Conservation (phyloP, 2,113 vertebrate genomes). For the Phaethon lepturus region DNA sequence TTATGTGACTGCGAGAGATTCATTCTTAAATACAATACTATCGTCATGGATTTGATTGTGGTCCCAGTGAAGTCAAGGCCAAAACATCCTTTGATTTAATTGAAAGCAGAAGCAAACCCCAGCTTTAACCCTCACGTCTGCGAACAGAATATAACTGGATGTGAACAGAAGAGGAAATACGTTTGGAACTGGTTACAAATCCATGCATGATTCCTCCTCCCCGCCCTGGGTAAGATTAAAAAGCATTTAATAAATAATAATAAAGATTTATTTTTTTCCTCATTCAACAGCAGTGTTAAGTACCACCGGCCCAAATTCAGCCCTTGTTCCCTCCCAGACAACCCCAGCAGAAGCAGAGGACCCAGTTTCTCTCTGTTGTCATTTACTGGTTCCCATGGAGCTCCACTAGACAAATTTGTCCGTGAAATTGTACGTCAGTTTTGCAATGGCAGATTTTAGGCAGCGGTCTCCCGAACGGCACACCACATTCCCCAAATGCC, state of each 20-base stretch:
- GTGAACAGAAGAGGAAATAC: neutral
- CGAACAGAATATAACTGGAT: neutral
- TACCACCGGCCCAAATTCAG: neutral
- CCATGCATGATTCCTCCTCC: neutral
- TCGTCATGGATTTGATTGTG: conserved; percentile 16
- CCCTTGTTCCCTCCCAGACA: neutral
- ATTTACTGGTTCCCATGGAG: neutral
- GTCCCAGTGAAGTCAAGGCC: conserved; percentile 14
- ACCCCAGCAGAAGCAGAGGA: neutral
- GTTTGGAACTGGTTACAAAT: neutral
- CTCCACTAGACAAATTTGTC: neutral
- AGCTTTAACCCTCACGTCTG: neutral
- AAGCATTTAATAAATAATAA: neutral
- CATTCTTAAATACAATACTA: conserved; percentile 7
- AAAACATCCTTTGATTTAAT: conserved; percentile 37
- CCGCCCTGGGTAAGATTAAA: neutral
- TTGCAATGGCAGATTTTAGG: neutral
- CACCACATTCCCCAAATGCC: neutral
- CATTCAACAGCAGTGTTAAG: neutral
- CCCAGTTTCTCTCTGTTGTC: neutral
- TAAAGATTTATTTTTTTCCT: neutral
- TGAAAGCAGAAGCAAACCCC: conserved; percentile 30
- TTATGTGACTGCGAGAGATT: neutral
- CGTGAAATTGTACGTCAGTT: neutral
- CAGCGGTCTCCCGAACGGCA: neutral